Evolutionary conservation across 2,888 invertebrate species (phyloP), one percentile per base, ranked within the genome.

Genomic region (Amphimallon solstitiale): DNA sequence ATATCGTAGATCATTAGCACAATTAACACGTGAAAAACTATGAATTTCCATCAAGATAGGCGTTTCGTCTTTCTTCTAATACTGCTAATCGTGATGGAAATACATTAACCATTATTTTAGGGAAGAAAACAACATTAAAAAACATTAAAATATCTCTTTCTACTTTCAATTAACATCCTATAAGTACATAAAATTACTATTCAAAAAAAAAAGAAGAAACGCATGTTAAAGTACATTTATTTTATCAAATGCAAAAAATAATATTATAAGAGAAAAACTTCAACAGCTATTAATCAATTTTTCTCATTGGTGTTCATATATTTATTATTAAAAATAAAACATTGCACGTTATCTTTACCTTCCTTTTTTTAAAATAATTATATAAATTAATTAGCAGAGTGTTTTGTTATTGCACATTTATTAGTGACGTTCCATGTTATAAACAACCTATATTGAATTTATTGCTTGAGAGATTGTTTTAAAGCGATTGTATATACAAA

Each of bases 141-240:
- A 52, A 37, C 19, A 52, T 29, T 56, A 56, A 56, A 38, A 40
- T 14, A 12, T 29, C 40, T 51, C 40, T 52, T 37, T 40, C 10
- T 40, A 21, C 12, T 12, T 21, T 40, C 40, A 40, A 56, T 56
- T 56, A 56, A 56, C 56, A 40, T 56, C 56, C 63, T 63, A 52
- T 63, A 63, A 54, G 54, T 54, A 54, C 54, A 54, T 63, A 54
- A 40, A 52, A 38, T 61, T 56, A 56, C 14, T 43, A 37, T 19
- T 56, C 23, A 15, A 56, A 56, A 21, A 54, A 38, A 52, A 63
- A 48, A 56, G 40, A 21, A 54, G 54, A 52, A 63, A 48, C 40
- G 38, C 37, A 23, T 43, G 63, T 63, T 63, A 51, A 52, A 52
- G 63, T 63, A 63, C 54, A 54, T 54, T 15, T 40, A 63, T 54